Base-by-base conservation (phyloP, 2,113 vertebrate genomes). In the Pandion haliaetus region DNA sequence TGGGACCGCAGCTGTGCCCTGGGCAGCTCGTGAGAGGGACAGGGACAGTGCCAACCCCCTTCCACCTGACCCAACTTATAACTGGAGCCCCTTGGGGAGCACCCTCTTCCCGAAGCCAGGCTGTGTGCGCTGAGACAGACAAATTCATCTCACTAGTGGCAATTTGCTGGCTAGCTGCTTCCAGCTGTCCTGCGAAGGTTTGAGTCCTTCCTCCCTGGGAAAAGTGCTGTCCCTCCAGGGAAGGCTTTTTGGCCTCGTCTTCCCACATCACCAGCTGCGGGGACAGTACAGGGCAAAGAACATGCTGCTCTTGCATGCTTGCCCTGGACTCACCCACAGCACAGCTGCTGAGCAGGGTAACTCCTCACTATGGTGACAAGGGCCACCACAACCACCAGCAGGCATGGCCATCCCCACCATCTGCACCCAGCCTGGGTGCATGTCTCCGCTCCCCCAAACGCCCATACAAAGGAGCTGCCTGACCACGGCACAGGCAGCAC, bases 361-460 rank as follows among this genome's bases (percentile, higher is more conserved):
- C 73, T 50, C 61, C 65, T 52, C n/a, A 3, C 76, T 42, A 2
- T 1, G 0, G 36, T 61, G 63, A 74, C 12, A 2, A 47, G 18
- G n/a, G 15, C 32, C 25, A 62, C 50, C 29, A 25, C 34, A 36
- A 20, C 52, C 34, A 9, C 20, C 0, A 0, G 26, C 32, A 21
- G 17, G 3, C n/a, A 28, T 4, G 24, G 63, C 42, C 65, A 34
- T 21, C 14, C 42, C 34, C 34, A 28, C n/a, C 1, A 2, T 24
- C 26, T 34, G 34, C 17, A 23, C 34, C 82, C 57, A 57, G 69
- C 15, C 13, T 0, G 1, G 23, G n/a, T 10, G 14, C 1, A 0
- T 23, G 18, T 50, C 26, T 34, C 57, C 2, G 5, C 40, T 84
- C 21, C 31, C 58, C 12, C 52, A 69, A 95, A 55, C 0, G 1